Evolutionary conservation across 1,140 invertebrate genomes (phyloP).

Genomic region (Drosophila aff.): DNA sequence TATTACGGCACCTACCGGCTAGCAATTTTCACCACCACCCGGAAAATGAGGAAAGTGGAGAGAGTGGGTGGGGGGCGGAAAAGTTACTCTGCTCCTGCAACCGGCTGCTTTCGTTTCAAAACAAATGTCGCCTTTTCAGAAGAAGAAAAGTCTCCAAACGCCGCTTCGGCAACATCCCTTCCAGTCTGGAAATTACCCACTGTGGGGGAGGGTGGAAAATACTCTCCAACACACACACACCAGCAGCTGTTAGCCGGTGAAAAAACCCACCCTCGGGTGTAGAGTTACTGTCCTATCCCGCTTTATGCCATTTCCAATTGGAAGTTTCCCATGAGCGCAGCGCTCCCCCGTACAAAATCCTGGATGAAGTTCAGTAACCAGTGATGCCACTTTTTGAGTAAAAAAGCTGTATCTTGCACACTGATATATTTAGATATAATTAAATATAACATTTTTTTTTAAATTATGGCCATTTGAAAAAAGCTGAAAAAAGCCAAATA

Average conservation of each 20-base stretch:
- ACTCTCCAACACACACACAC: slow-evolving; percentile 41
- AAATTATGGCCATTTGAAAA: too few species aligned
- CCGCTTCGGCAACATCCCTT: slow-evolving; percentile 27
- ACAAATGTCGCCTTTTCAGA: slow-evolving; percentile 61
- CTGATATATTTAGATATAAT: too few species aligned
- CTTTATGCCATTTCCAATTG: slow-evolving; percentile 67
- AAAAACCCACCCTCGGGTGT: slow-evolving; percentile 60
- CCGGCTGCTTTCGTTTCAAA: slow-evolving; percentile 74
- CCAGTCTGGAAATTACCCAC: slow-evolving; percentile 62
- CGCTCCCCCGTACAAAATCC: slow-evolving; percentile 40
- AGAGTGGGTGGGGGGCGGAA: background rate
- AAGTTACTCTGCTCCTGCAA: slow-evolving; percentile 38
- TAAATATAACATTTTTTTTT: too few species aligned
- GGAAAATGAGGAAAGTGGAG: background rate
- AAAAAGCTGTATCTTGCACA: too few species aligned
- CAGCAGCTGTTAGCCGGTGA: slow-evolving; percentile 66
- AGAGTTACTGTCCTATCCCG: slow-evolving; percentile 58
- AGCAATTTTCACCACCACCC: slow-evolving; percentile 30
- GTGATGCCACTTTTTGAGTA: too few species aligned
- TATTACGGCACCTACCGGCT: slow-evolving; percentile 70
- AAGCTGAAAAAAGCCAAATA: too few species aligned
- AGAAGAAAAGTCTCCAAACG: slow-evolving; percentile 19
- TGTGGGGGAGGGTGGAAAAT: slow-evolving; percentile 53
- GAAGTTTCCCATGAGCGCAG: slow-evolving; percentile 50
- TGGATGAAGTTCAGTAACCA: slow-evolving; percentile 69